Conservation (phyloP, 2,797 vertebrate species). For the Erpetoichthys calabaricus region DNA sequence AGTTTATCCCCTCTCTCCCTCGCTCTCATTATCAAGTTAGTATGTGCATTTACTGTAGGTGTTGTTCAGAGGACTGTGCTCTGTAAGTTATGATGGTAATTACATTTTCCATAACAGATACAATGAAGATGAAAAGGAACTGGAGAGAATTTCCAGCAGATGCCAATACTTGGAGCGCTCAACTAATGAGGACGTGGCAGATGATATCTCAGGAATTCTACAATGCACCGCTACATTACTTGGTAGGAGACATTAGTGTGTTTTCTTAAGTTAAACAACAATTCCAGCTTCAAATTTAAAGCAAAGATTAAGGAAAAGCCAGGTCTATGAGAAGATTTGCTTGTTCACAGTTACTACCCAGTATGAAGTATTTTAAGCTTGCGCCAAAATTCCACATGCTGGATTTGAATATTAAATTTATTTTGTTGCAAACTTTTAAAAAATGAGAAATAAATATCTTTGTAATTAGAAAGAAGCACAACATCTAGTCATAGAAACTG, state of each 20-base stretch:
- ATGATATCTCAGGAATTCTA: conserved; percentile 85
- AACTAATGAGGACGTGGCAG: conserved; percentile 60
- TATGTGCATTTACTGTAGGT: neutral
- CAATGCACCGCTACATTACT: conserved; percentile 82
- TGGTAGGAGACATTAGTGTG: conserved; percentile 42
- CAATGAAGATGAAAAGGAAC: conserved; percentile 66
- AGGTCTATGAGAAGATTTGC: conserved; percentile 10
- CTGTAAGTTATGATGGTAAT: no score
- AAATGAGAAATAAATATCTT: no score
- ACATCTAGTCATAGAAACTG: no score
- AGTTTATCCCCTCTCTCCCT: no score
- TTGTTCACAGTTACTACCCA: conserved; percentile 3
- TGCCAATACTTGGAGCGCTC: conserved; percentile 72
- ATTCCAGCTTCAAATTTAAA: no score
- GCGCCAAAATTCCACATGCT: no score
- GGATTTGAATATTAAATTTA: no score
- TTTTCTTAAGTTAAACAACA: conserved; percentile 9
- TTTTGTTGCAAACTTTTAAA: no score
- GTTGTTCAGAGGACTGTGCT: neutral
- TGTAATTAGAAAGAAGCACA: no score
- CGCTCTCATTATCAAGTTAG: no score
- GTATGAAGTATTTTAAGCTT: no score
- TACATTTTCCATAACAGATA: conserved; percentile 47
- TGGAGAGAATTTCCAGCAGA: conserved; percentile 64
- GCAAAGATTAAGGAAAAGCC: conserved; percentile 2